A percentile compares a stretch with the other conserved stretches of the same genome.
These are phyloP conservation scores for Streptopelia turtur DNA, from an alignment of 2,797 vertebrate genomes.

Conservation along the genomic window DNA sequence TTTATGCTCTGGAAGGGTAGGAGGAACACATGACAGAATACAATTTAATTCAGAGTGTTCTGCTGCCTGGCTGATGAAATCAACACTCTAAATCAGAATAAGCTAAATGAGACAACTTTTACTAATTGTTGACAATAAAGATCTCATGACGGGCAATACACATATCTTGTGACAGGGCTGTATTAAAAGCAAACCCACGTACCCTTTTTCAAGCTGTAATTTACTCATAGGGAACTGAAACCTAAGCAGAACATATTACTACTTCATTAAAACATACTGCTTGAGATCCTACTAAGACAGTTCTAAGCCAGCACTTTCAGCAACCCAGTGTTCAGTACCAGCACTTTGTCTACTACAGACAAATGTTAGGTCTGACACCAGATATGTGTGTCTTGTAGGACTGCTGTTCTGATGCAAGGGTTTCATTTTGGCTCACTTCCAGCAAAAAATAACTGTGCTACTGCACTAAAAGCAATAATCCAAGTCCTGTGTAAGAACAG, in stretches of 20 bases:
- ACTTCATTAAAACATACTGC: neutral
- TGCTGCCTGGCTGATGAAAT: slow-evolving; percentile 13
- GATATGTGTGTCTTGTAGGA: fast-evolving
- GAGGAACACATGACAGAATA: neutral
- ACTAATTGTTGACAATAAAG: neutral
- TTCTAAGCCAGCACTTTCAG: neutral
- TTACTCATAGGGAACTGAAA: neutral
- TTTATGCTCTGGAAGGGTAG: neutral
- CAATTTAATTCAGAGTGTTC: neutral
- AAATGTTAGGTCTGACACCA: neutral
- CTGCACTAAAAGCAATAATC: neutral
- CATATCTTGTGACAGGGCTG: neutral
- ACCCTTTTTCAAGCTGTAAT: neutral
- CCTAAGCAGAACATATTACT: neutral
- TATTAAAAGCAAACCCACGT: neutral
- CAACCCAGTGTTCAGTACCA: neutral
- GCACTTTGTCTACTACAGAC: neutral
- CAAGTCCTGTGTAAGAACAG: neutral
- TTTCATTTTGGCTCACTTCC: neutral
- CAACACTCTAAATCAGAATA: neutral
- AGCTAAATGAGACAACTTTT: neutral
- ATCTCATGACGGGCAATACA: neutral
- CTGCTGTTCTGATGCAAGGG: neutral
- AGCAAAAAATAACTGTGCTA: neutral
- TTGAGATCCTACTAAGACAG: neutral